Base-by-base conservation (phyloP, 1,140 invertebrate genomes). In the Calephelis nemesis region DNA sequence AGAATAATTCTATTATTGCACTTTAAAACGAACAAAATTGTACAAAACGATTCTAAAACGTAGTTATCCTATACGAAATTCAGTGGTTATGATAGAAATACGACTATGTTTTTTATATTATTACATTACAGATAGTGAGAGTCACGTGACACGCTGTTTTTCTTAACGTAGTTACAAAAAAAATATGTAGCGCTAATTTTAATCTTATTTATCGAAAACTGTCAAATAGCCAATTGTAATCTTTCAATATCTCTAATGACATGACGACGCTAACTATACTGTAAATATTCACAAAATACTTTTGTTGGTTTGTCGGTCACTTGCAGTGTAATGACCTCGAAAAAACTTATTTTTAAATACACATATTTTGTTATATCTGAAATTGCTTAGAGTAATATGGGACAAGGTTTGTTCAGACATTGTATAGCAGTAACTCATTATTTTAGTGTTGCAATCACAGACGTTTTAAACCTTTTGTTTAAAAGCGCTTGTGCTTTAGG, bases 361-460 rank as follows among this genome's bases (percentile, higher is more conserved):
- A 65, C 50, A 63, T 11, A 62, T 62, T 70, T 68, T 70, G 67
- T 63, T 60, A 75, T 78, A 74, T 74, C 67, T 75, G 62, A 74
- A 78, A 71, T 67, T 52, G 64, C 66, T 68, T 68, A 64, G 47
- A 54, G 8, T 66, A 62, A 78, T 72, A 76, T 71, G 68, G 74
- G 65, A 67, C 78, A 77, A 75, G 78, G 76, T 79, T 74, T 73
- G 68, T 70, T 72, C 67, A 74, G 68, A 62, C 66, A 76, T 75
- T 76, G 69, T 77, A 71, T 70, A 73, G 74, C 65, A 79, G 72
- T 71, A 75, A 70, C 74, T 82, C 74, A 81, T 81, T 81, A 80
- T 75, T 77, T 69, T 60, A 73, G 70, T 62, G 71, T 74, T 78
- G 69, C 75, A 66, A 50, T 39, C 45, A 42, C 15, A 54, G 40